These are phyloP conservation scores for Xestia ashworthii DNA, from an alignment of 2,888 invertebrate species.

Conservation along the genomic window DNA sequence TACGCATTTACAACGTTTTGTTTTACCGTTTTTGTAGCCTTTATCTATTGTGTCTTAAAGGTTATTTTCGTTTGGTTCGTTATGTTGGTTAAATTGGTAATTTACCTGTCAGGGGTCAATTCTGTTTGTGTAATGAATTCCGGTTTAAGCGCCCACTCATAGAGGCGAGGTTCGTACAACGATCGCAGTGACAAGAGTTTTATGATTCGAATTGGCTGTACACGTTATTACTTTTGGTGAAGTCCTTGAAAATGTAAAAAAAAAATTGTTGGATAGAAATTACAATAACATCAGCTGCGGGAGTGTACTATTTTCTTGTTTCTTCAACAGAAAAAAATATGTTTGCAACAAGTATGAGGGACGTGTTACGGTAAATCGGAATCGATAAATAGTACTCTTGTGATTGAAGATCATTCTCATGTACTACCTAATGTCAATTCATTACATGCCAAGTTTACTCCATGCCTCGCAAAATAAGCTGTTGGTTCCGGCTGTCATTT, in stretches of 20 bases:
- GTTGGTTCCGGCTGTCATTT: too few species aligned
- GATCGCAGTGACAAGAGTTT: conserved; percentile 39
- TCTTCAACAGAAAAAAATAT: not conserved
- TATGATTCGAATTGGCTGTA: conserved; percentile 18
- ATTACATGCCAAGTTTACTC: too few species aligned
- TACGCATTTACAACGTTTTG: conserved; percentile 62
- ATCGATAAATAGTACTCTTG: too few species aligned
- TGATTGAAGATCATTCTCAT: too few species aligned
- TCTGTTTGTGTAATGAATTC: conserved; percentile 74
- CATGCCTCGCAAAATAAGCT: too few species aligned
- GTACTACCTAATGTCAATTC: too few species aligned
- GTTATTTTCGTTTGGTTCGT: conserved; percentile 59
- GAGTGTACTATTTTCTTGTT: not conserved
- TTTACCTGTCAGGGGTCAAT: conserved; percentile 73
- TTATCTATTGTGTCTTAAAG: conserved; percentile 54
- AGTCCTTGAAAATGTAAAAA: not conserved
- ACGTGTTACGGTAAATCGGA: too few species aligned
- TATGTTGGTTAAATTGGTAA: conserved; percentile 49
- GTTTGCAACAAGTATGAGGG: too few species aligned
- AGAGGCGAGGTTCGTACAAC: conserved; percentile 45
- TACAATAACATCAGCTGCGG: not conserved
- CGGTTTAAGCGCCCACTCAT: conserved; percentile 67
- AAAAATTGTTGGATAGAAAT: not conserved
- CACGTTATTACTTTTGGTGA: not conserved
- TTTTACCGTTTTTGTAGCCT: conserved; percentile 28